phyloP scores from a whole-genome alignment of 2,113 vertebrate species.

The Sapayoa aenigma region DNA sequence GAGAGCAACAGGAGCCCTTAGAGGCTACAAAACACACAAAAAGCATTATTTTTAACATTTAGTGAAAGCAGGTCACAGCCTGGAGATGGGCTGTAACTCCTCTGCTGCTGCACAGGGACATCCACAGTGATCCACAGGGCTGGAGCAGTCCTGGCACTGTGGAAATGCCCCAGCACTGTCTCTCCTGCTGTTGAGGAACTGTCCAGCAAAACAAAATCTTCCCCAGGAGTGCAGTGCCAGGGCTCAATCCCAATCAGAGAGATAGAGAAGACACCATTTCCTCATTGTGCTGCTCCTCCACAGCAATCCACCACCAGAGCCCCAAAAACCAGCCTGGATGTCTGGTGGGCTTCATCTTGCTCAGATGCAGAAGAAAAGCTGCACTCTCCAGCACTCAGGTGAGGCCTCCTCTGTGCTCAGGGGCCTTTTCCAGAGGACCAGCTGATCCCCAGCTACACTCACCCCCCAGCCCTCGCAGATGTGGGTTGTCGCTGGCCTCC shows the following conservation, averaged over 20 bases:
- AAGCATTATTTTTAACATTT: not conserved
- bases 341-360: not conserved
- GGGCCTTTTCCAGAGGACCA: not conserved
- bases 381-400: rapidly evolving
- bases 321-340: not conserved
- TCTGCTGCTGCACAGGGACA: not conserved
- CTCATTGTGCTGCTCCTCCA: not conserved
- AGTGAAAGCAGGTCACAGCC: not conserved
- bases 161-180: not conserved
- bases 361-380: rapidly evolving
- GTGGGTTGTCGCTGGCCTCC: not conserved
- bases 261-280: not conserved
- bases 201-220: not conserved
- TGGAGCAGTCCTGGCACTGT: rapidly evolving
- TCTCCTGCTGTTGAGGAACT: not conserved
- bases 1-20: not conserved
- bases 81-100: not conserved
- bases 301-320: not conserved
- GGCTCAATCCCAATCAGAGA: not conserved
- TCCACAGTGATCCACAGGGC: not conserved
- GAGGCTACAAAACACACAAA: not conserved
- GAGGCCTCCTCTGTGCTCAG: not conserved
- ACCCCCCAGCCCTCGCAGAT: not conserved
- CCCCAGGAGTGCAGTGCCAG: not conserved
- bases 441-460: not conserved